Evolutionary conservation across 2,113 vertebrate genomes (phyloP).

Genomic region (Corynorhinus townsendii): DNA sequence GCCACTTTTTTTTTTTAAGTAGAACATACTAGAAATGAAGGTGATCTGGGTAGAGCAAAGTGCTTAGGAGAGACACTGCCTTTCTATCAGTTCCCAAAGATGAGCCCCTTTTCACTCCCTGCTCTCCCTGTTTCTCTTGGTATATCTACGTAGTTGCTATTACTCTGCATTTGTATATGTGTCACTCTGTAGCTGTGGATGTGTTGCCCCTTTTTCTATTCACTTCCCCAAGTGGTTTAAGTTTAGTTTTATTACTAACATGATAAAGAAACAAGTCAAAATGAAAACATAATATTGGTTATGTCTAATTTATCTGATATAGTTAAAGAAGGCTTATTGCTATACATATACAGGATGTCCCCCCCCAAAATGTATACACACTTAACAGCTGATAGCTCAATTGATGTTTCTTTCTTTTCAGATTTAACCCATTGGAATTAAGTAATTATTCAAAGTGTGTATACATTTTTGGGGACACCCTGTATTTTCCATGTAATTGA

Average conservation of each 20-base stretch:
- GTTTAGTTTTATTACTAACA: neutral
- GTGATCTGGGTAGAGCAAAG: too few species aligned
- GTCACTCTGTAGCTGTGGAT: neutral
- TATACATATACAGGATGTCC: neutral
- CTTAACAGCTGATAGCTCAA: too few species aligned
- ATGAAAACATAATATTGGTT: neutral
- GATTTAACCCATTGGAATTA: too few species aligned
- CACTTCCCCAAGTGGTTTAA: neutral
- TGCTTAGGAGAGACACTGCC: neutral
- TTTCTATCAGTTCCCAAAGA: neutral
- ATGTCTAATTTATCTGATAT: neutral
- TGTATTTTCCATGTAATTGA: neutral
- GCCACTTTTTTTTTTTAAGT: neutral
- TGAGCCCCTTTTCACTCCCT: neutral
- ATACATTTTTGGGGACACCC: too few species aligned
- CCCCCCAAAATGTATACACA: too few species aligned
- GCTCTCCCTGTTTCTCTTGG: neutral
- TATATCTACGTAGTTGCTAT: neutral
- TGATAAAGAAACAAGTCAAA: neutral
- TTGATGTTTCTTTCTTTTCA: too few species aligned
- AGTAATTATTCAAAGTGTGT: too few species aligned
- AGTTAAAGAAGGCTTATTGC: neutral
- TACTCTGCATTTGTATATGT: neutral
- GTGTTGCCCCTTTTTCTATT: neutral
- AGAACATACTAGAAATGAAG: neutral